Evolutionary conservation across 2,797 vertebrate genomes (phyloP), one percentile per base, ranked within the genome.

Genomic region (Xenops minutus): DNA sequence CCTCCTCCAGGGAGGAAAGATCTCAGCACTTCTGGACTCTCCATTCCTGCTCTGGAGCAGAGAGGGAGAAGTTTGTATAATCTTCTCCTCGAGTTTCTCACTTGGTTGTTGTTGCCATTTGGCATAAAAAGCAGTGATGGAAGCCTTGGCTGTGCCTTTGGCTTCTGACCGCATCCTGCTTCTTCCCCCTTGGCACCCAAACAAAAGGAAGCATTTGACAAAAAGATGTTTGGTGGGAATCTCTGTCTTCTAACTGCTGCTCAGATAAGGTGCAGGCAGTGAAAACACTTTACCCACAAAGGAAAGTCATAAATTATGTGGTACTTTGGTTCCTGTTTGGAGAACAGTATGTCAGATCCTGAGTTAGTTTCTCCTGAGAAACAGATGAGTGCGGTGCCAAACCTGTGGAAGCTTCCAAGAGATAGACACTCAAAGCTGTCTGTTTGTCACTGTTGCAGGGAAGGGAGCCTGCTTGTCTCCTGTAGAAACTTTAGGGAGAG

Each of bases 161-260:
- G 91, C 39, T 77, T 88, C 75, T 93, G 88, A 75, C 71, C 1
- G 0, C 73, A 77, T 96, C 73, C 85, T 93, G 66, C 41, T 44
- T 77, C 36, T 89, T 88, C 39, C 51, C 88, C 66, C 43, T 75
- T 88, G 34, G 68, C 84, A 66, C 20, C 39, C 48, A 51, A 89
- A 78, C 84, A 92, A 78, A 83, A 85, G 73, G 73, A 94, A 95
- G 12, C 46, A 22, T 86, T 89, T 77, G 73, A 81, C 89, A 84
- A 52, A 92, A 77, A 91, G 84, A 56, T 58, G 41, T 82, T 92
- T 90, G 63, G 59, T 88, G 93, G 62, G 58, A 93, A 48, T 88
- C 58, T 85, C 51, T 5, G 14, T 81, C 86, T 90, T 94, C 71
- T 59, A 90, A 85, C 86, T 93, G 32, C 66, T 76, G 67, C 74